Conservation (phyloP, 2,797 vertebrate genomes). For the Syncerus caffer region DNA sequence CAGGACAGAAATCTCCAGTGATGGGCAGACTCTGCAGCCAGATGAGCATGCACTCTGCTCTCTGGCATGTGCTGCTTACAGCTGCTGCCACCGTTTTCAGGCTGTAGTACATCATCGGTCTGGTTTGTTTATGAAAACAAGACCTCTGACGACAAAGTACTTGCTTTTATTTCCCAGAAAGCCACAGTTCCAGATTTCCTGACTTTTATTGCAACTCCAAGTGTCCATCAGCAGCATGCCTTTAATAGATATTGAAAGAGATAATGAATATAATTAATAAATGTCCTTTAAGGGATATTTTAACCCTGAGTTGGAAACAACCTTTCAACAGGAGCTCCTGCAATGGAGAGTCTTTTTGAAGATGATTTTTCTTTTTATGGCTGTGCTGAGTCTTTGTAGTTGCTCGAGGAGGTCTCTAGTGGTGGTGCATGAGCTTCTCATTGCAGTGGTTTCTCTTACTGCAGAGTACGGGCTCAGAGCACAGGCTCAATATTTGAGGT, state of each 20-base stretch:
- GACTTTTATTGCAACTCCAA: no score
- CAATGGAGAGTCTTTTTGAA: background rate
- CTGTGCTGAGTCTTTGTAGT: background rate
- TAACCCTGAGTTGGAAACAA: background rate
- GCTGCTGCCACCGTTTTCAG: accelerated
- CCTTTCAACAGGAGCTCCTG: background rate
- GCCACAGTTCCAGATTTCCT: background rate
- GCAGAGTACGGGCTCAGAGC: background rate
- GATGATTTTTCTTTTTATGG: background rate
- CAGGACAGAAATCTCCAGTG: background rate
- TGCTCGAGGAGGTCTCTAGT: background rate
- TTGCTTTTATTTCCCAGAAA: background rate
- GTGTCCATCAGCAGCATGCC: background rate
- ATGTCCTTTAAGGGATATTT: background rate
- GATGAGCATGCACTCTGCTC: accelerated
- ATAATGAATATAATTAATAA: background rate
- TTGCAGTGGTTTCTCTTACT: background rate
- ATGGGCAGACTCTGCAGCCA: background rate
- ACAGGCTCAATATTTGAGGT: background rate
- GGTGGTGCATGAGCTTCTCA: background rate
- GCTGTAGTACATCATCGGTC: accelerated
- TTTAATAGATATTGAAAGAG: background rate
- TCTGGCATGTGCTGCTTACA: accelerated
- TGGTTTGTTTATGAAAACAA: background rate
- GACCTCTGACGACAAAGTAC: background rate